phyloP scores from a whole-genome alignment of 2,113 vertebrate genomes.

The Panthera leo region DNA sequence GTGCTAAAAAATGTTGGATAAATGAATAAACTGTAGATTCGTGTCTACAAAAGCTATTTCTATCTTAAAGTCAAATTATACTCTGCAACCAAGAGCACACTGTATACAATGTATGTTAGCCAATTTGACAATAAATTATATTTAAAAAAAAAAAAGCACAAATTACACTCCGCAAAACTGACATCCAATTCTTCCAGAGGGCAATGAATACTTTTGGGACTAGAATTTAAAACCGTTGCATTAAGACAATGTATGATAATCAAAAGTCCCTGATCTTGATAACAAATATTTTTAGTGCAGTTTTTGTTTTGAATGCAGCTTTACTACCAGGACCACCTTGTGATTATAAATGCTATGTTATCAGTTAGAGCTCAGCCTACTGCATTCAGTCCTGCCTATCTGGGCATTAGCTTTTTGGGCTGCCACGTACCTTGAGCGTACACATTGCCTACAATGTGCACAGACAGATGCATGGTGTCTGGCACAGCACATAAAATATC shows the following conservation, averaged over 20 bases:
- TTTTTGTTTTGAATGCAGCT: background rate
- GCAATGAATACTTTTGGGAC: background rate
- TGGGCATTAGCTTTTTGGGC: background rate
- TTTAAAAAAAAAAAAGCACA: background rate
- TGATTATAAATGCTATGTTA: background rate
- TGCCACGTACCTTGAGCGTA: background rate
- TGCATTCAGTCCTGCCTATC: background rate
- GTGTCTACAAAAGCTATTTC: background rate
- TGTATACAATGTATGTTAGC: no score
- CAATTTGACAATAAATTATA: no score
- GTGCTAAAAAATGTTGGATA: background rate
- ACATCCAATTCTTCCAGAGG: background rate
- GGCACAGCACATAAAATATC: background rate
- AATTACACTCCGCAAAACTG: constrained; percentile 24
- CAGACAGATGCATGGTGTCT: background rate
- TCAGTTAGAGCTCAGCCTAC: background rate
- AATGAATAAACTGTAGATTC: constrained; percentile 1
- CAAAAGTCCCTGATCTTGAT: background rate
- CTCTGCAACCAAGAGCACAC: background rate
- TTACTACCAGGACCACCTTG: background rate
- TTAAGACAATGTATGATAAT: constrained; percentile 32
- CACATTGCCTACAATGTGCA: background rate
- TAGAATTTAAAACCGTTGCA: background rate
- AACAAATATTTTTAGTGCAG: background rate
- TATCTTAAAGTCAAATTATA: constrained; percentile 44